Base-by-base conservation (phyloP, 2,797 vertebrate genomes). In the Lophius americanus region DNA sequence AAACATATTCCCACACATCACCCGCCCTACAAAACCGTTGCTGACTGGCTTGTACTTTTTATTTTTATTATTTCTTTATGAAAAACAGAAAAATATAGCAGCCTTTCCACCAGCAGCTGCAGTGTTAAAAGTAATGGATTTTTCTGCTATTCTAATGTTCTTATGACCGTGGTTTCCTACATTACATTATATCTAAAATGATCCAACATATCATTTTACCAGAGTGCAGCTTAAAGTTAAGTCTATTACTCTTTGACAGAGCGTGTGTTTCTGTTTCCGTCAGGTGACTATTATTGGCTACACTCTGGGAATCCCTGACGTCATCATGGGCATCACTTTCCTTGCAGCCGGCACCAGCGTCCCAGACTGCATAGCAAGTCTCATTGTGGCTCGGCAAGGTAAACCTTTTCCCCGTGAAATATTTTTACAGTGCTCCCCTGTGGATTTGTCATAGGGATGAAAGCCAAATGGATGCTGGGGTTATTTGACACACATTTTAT, bases 281-380 rank as follows among this genome's bases (percentile, higher is more conserved):
- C 86, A 99, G 98, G 98, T 99, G 55, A 99, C 98, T 4, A 92
- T 99, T 48, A 96, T 97, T 9, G 98, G 98, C 64, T 99, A 96
- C 86, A 99, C 98, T 3, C 93, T 99, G 44, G 98, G 97, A 75
- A 98, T 99, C 79, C 98, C 98, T 0, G 98, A 99, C 35, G 97
- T 99, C 78, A 99, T 99, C 91, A 99, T 99, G 98, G 98, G 98
- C 68, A 99, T 99, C 88, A 99, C 98, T 46, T 99, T 99, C 89
- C 94, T 99, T 88, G 98, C 98, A 4, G 98, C 98, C 0, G 98
- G 98, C 88, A 99, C 98, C 14, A 99, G 98, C 0, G 97, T 99
- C 44, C 98, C 98, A 14, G 98, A 99, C 92, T 99, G 98, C 91
- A 99, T 99, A 88, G 98, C 98, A 85, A 98, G 97, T 78, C 90